Percentiles rank a stretch among this genome's conserved stretches.
These are phyloP conservation scores for Drosophila repleta DNA, from an alignment of 1,140 invertebrate genomes.

Conservation along the genomic window DNA sequence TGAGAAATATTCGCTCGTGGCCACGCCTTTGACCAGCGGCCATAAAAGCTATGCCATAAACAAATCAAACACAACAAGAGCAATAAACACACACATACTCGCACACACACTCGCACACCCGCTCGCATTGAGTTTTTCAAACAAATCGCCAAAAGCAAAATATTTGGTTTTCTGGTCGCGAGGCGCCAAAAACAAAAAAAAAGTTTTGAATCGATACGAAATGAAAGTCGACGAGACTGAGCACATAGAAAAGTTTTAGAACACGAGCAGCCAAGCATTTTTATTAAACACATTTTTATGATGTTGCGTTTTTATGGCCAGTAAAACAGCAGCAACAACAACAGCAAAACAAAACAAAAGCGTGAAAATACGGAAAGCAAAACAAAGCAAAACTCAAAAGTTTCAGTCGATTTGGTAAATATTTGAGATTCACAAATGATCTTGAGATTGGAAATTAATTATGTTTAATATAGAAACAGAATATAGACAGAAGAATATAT, in stretches of 20 bases:
- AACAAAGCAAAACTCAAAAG: slow-evolving; percentile 7
- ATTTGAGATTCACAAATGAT: too few relatives aligned
- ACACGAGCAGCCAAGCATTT: slow-evolving; percentile 25
- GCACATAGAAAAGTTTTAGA: slow-evolving; percentile 13
- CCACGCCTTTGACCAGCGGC: slow-evolving; percentile 46
- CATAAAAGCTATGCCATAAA: slow-evolving; percentile 45
- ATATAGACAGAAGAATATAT: too few relatives aligned
- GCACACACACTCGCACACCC: background rate
- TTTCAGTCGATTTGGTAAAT: background rate
- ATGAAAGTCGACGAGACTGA: slow-evolving; percentile 15
- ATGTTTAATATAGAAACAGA: too few relatives aligned
- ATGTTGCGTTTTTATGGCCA: slow-evolving; percentile 63
- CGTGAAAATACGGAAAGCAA: slow-evolving; percentile 17
- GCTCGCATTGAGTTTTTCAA: slow-evolving; percentile 20
- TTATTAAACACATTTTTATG: slow-evolving; percentile 76
- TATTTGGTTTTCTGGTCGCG: slow-evolving; percentile 77
- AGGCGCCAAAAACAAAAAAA: slow-evolving; percentile 55
- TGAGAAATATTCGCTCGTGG: slow-evolving; percentile 60
- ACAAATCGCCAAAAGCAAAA: slow-evolving; percentile 62
- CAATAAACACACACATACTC: slow-evolving; percentile 17
- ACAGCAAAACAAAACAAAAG: slow-evolving; percentile 31
- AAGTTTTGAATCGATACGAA: slow-evolving; percentile 25
- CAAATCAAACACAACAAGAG: slow-evolving; percentile 41
- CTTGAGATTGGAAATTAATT: too few relatives aligned
- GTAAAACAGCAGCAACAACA: slow-evolving; percentile 52